Evolutionary conservation across 2,113 vertebrate species (phyloP), one percentile per base, ranked within the genome.

Genomic region (Stictonetta naevosa): DNA sequence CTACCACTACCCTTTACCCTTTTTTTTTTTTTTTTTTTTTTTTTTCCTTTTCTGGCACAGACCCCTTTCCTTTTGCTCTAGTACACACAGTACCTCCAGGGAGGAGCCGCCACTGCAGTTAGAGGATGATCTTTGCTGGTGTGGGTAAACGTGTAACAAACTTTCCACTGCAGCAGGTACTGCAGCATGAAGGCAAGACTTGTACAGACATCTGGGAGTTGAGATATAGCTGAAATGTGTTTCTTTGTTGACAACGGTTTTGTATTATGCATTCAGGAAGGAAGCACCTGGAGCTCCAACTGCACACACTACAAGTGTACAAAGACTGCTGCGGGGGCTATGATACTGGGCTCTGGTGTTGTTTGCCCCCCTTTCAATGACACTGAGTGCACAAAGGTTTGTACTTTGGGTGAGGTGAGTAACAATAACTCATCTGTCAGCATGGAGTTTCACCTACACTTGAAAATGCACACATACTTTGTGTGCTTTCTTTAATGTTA

Each of bases 331-430:
- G 98, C 98, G 25, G 99, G 99, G 76, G 97, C 98, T 5, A 87
- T 98, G 94, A 96, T 98, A 91, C 95, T 99, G 73, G 99, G 97
- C 66, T 99, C 99, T 31, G 98, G 98, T 82, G 98, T 99, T 87
- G 97, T 99, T 95, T 99, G 99, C n/a, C 99, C 99, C 9, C 99
- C 99, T 13, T 99, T 99, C 94, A 99, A 99, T 96, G 99, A 99
- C 94, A 98, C 98, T 52, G 99, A 99, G 72, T 99, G 99, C 96
- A 97, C 98, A 98, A 99, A 99, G 99, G 99, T 99, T 98, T 98
- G 99, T 97, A 97, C 36, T 95, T 86, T 91, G 88, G 56, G 21
- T 74, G 76, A 93, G 94, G 63, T 94, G 86, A 86, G 56, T 95
- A 71, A 79, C 68, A 90, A 42, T 69, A 92, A 82, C 50, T 56